phyloP scores from a whole-genome alignment of 2,888 invertebrate species.

The Thysanoteuthis rhombus region DNA sequence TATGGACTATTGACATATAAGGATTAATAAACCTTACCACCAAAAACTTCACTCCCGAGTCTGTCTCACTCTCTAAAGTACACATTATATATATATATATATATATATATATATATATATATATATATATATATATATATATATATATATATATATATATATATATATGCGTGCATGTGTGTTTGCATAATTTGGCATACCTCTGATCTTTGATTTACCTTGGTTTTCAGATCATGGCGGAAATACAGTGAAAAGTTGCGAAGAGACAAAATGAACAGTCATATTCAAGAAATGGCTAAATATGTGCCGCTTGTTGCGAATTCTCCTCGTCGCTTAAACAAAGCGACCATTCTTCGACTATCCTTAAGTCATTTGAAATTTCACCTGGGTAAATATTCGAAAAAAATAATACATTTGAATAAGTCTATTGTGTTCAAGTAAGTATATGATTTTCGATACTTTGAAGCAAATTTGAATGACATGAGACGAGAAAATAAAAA shows the following conservation, averaged over 20 bases:
- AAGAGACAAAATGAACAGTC: slow-evolving; percentile 86
- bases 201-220: background rate
- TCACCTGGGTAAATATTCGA: slow-evolving; percentile 73
- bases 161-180: no score
- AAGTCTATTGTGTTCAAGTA: background rate
- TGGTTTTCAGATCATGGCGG: slow-evolving; percentile 71
- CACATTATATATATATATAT: no score
- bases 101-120: no score
- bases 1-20: no score
- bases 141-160: background rate
- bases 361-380: slow-evolving; percentile 86
- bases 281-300: slow-evolving; percentile 83
- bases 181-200: background rate
- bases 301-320: slow-evolving; percentile 78
- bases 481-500: no score
- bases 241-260: slow-evolving; percentile 92
- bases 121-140: background rate
- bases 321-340: slow-evolving; percentile 86
- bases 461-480: no score
- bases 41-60: no score
- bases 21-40: no score
- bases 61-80: no score
- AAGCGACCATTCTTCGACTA: slow-evolving; percentile 87
- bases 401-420: background rate
- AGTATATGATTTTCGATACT: background rate